phyloP scores from a whole-genome alignment of 2,113 vertebrate species.

The Ornithorhynchus anatinus region DNA sequence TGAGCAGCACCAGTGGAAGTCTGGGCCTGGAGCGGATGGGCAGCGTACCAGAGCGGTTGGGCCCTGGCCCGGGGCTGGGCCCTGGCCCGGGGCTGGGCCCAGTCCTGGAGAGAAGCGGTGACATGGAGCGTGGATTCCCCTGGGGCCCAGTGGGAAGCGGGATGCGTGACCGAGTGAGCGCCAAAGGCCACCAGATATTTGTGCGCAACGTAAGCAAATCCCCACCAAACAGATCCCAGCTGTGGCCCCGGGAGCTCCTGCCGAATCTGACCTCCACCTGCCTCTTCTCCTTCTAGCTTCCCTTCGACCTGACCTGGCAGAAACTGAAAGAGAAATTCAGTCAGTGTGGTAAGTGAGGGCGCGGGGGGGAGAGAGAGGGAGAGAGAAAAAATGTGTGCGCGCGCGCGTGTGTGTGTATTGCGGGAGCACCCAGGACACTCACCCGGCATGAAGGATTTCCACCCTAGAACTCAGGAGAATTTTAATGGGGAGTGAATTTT shows the following conservation, averaged over 20 bases:
- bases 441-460: no score
- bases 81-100: slow-evolving; percentile 75
- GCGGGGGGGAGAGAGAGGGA: no score
- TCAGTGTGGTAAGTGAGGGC: slow-evolving; percentile 95
- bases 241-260: no score
- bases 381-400: no score
- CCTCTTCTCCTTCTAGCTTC: slow-evolving; percentile 83
- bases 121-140: slow-evolving; percentile 88
- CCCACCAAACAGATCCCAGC: no score
- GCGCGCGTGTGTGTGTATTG: background rate
- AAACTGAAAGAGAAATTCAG: slow-evolving; percentile 98
- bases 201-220: slow-evolving; percentile 91
- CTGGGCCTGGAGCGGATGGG: slow-evolving; percentile 75
- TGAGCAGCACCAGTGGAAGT: slow-evolving; percentile 84
- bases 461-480: no score
- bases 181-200: slow-evolving; percentile 98
- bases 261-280: slow-evolving; percentile 16
- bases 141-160: slow-evolving; percentile 84
- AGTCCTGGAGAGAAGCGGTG: slow-evolving; percentile 84
- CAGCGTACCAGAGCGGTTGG: slow-evolving; percentile 91
- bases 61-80: slow-evolving; percentile 87
- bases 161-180: slow-evolving; percentile 85
- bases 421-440: background rate
- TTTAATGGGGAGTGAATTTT: no score
- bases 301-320: slow-evolving; percentile 98